A percentile compares a stretch with the other conserved stretches of the same genome.
Conservation (phyloP, 1,140 invertebrate genomes). For the Solen grandis region DNA sequence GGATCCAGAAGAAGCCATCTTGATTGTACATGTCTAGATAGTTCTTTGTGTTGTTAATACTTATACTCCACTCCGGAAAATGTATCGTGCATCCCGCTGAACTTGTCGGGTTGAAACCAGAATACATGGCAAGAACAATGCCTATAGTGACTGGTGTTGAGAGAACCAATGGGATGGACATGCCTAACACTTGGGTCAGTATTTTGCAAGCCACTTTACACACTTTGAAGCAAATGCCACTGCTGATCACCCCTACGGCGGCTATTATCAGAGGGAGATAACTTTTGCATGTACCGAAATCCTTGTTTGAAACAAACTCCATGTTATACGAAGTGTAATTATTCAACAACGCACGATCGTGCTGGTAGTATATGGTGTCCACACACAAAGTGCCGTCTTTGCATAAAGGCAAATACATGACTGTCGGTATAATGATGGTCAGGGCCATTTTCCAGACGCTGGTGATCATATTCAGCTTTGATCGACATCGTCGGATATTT, state of each 20-base stretch:
- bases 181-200: conserved; percentile 67
- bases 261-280: conserved; percentile 65
- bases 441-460: conserved; percentile 70
- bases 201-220: conserved; percentile 70
- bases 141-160: conserved; percentile 67
- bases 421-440: conserved; percentile 55
- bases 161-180: conserved; percentile 66
- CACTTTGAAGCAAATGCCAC: conserved; percentile 69
- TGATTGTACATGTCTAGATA: too few relatives aligned
- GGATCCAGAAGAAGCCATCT: too few relatives aligned
- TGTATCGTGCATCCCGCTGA: conserved; percentile 79
- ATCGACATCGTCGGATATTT: conserved; percentile 51
- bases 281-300: conserved; percentile 38
- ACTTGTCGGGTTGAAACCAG: too few relatives aligned
- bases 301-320: neutral
- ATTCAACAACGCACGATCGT: conserved; percentile 9
- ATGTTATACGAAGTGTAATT: conserved; percentile 19
- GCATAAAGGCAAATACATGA: conserved; percentile 51
- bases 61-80: conserved; percentile 52
- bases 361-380: conserved; percentile 50
- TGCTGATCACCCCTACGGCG: conserved; percentile 60
- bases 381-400: conserved; percentile 41
- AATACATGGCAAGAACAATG: conserved; percentile 53
- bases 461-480: conserved; percentile 66
- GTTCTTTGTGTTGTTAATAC: too few relatives aligned